Base-by-base conservation (phyloP, 2,113 vertebrate species). In the Colius striatus region DNA sequence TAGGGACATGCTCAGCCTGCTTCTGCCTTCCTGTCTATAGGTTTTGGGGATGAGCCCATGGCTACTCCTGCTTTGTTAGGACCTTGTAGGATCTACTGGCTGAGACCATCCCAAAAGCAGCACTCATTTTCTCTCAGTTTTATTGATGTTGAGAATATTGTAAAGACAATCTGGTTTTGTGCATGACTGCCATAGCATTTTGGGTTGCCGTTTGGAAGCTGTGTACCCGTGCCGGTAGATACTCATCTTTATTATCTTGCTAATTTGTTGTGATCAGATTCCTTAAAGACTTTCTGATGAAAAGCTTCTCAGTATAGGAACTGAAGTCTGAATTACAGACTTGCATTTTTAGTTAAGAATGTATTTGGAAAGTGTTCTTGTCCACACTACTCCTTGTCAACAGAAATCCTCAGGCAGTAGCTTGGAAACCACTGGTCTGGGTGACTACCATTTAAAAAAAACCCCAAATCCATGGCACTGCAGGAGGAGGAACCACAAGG, bases 401-500 rank as follows among this genome's bases (percentile, higher is more conserved):
- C 63, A 60, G 62, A 84, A 72, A 60, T 63, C 51, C 32, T 57
- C 2, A 1, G 38, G 23, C 53, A 48, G 32, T 4, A 1, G 25
- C 47, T 80, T 75, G 36, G 68, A 86, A 86, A 50, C 26, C 41
- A 5, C 32, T 43, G 76, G 3, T 50, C 34, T 45, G 15, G 20
- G 41, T 19, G 32, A 68, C 13, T 32, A n/a, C 11, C 27, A 22
- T 18, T 55, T 6, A 36, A 0, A 45, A n/a, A 75, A 84, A 71
- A 34, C 20, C 43, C 13, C 29, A 54, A 36, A 2, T 1, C 10
- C 58, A 16, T 81, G 91, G 80, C 53, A 84, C 18, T 63, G 48
- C 48, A 27, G 70, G 57, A 89, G 34, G 29, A 96, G 36, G 67
- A 92, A 89, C 96, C 96, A 94, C 96, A 81, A 93, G 96, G 93